These are phyloP conservation scores for Crenuchus spilurus DNA, from an alignment of 2,797 vertebrate genomes.

Conservation along the genomic window DNA sequence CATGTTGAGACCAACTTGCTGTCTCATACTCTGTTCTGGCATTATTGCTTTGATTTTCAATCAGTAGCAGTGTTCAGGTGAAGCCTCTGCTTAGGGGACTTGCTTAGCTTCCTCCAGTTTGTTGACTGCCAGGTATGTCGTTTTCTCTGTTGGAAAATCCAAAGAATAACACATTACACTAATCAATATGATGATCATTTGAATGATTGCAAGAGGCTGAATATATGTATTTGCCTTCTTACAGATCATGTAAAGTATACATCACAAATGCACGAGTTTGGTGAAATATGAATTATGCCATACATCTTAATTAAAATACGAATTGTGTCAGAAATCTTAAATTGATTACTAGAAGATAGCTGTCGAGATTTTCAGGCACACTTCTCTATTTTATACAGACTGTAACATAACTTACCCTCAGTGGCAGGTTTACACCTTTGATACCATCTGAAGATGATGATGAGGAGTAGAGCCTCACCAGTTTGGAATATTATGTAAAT, in stretches of 20 bases:
- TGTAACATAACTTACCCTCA: background rate
- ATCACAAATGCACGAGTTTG: background rate
- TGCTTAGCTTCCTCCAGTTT: background rate
- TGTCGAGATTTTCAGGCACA: background rate
- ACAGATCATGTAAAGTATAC: background rate
- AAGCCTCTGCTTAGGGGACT: background rate
- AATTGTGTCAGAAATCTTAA: background rate
- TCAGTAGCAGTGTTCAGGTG: background rate
- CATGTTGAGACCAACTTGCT: background rate
- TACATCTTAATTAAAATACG: background rate
- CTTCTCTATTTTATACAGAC: background rate
- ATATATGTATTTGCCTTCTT: background rate
- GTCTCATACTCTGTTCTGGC: background rate
- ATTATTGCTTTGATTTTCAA: background rate
- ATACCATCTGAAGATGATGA: constrained; percentile 74
- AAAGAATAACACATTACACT: background rate
- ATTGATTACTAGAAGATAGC: background rate
- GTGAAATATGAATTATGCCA: background rate
- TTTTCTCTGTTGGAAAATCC: background rate
- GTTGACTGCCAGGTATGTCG: background rate
- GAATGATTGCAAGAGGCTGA: background rate
- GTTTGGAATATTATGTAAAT: constrained; percentile 81
- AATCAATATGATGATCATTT: background rate
- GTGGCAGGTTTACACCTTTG: constrained; percentile 62
- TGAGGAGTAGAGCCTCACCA: constrained; percentile 78